Conservation (phyloP, 2,888 invertebrate species). For the Meteorus colon region DNA sequence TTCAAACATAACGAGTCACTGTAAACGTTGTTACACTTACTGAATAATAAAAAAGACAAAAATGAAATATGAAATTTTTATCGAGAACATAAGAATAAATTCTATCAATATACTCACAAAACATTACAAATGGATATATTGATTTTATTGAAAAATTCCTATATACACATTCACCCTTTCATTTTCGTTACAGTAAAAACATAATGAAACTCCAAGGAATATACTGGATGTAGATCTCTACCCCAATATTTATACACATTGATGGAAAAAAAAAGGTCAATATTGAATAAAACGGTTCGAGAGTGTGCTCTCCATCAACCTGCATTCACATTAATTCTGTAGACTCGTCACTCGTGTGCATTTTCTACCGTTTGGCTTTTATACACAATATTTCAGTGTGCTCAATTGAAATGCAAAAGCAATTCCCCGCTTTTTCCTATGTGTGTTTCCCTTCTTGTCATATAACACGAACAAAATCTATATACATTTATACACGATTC, state of each 20-base stretch:
- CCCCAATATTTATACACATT: not conserved
- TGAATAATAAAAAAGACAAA: too few relatives aligned
- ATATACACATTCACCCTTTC: too few relatives aligned
- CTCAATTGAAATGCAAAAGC: constrained; percentile 58
- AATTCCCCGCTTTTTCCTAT: constrained; percentile 23
- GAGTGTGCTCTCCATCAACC: constrained; percentile 23
- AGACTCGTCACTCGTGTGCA: constrained; percentile 7
- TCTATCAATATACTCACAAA: too few relatives aligned
- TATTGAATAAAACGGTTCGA: constrained; percentile 3
- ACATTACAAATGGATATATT: too few relatives aligned
- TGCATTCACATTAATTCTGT: constrained; percentile 26
- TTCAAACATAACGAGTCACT: too few relatives aligned
- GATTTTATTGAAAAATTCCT: too few relatives aligned
- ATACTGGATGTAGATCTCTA: too few relatives aligned
- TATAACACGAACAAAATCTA: not conserved
- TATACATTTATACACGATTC: not conserved
- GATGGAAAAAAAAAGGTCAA: constrained; percentile 4
- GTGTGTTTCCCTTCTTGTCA: constrained; percentile 11
- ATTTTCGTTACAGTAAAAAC: too few relatives aligned
- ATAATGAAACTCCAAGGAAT: too few relatives aligned
- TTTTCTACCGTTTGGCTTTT: constrained; percentile 44
- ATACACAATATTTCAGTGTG: constrained; percentile 52
- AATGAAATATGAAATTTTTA: too few relatives aligned
- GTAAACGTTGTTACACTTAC: too few relatives aligned
- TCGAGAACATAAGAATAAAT: too few relatives aligned